Evolutionary conservation across 2,888 invertebrate genomes (phyloP), one percentile per base, ranked within the genome.

Genomic region (Apantesis nais): DNA sequence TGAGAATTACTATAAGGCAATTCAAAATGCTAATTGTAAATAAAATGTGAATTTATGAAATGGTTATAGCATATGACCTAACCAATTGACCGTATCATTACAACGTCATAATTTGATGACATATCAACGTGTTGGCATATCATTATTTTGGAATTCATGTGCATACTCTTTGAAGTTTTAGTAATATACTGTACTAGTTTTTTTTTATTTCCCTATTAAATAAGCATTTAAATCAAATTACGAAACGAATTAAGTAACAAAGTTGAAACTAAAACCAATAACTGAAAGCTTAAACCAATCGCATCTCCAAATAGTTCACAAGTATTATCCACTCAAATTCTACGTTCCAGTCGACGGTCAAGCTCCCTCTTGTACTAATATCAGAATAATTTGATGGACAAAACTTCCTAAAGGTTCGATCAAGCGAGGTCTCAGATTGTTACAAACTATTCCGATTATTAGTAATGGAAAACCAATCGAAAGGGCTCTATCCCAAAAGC

Each of bases 391-490:
- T 80, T 62, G 70, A 79, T 78, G 71, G 73, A 78, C 60, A 71
- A 76, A 81, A 82, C 75, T 74, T 70, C 66, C 70, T 76, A 68
- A 75, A 78, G 76, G 75, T 74, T 75, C 80, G 75, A 81, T 84
- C 77, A 75, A 74, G 70, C 75, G 68, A 80, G 72, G 71, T 79
- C 71, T 78, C 82, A 76, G 74, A 85, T 80, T 85, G 86, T 87
- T 87, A 71, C 71, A 72, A 87, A 87, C 87, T 87, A 86, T 87
- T 85, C 78, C 78, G 82, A 84, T 87, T 84, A 84, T 81, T 78
- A 78, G 77, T 83, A 82, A 85, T 85, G 79, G 82, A 81, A 80
- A 80, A 82, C 80, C 78, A 77, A 82, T 84, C 77, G 70, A 79
- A 74, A 78, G 76, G 78, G 79, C 65, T 78, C 63, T 67, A 72